A percentile compares a stretch with the other conserved stretches of the same genome.
Conservation (phyloP, 2,888 invertebrate species). For the Isotomurus palustris region DNA sequence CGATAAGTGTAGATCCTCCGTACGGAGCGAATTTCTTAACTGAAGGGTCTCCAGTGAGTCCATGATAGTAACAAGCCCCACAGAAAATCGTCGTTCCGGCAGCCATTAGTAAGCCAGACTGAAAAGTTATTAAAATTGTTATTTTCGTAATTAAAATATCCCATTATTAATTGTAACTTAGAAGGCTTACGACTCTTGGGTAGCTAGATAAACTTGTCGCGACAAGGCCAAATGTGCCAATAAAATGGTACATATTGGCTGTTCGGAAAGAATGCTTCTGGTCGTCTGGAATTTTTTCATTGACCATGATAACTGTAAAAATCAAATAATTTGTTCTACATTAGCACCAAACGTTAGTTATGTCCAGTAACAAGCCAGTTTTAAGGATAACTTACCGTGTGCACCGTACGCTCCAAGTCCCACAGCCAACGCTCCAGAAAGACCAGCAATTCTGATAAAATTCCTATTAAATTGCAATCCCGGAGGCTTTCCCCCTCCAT, state of each 20-base stretch:
- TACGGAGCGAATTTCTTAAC: slow-evolving; percentile 39
- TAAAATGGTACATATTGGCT: slow-evolving; percentile 44
- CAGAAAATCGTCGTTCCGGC: slow-evolving; percentile 38
- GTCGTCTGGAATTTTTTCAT: slow-evolving; percentile 42
- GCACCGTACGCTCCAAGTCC: slow-evolving; percentile 45
- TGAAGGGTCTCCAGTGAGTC: slow-evolving; percentile 30
- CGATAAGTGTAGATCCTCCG: slow-evolving; percentile 43
- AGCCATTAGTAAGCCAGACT: slow-evolving; percentile 42
- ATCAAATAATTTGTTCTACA: background rate
- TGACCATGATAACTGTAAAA: slow-evolving; percentile 36
- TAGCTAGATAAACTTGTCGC: slow-evolving; percentile 34
- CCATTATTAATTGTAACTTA: background rate
- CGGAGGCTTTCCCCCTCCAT: slow-evolving; percentile 9
- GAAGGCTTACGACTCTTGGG: slow-evolving; percentile 33
- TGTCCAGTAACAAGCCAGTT: background rate
- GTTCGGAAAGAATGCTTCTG: slow-evolving; percentile 43
- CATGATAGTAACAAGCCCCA: slow-evolving; percentile 33
- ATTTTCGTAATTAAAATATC: slow-evolving; percentile 2
- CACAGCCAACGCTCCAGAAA: slow-evolving; percentile 42
- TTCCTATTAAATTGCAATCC: slow-evolving; percentile 28
- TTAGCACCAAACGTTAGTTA: background rate
- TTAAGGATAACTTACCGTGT: slow-evolving; percentile 29
- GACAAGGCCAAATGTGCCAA: slow-evolving; percentile 44
- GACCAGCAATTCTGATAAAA: slow-evolving; percentile 40
- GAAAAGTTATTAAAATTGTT: slow-evolving; percentile 12